Percentiles rank a stretch among this genome's conserved stretches.
Evolutionary conservation across 64 coral and sea anemone genomes (phyloP).

Genomic region (Porites australiensis): DNA sequence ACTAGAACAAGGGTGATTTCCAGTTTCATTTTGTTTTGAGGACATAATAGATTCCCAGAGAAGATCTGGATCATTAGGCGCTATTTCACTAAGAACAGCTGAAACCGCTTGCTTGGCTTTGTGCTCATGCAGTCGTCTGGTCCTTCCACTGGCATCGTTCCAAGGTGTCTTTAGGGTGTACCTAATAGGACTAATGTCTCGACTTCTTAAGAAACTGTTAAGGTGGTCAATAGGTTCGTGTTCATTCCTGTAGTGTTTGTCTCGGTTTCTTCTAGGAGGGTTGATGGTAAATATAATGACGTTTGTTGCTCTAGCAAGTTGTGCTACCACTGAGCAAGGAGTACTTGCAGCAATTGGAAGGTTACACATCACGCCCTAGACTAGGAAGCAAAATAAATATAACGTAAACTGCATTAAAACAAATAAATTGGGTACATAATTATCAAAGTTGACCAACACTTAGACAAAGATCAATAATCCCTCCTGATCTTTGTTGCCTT

Average conservation of each 20-base stretch:
- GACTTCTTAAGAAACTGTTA: slow-evolving; percentile 34
- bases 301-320: neutral
- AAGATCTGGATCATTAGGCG: slow-evolving; percentile 27
- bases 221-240: slow-evolving; percentile 33
- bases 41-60: slow-evolving; percentile 24
- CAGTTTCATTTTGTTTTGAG: neutral
- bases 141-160: slow-evolving; percentile 31
- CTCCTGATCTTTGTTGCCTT: too few species aligned
- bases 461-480: too few species aligned
- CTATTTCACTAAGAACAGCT: slow-evolving; percentile 48
- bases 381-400: neutral
- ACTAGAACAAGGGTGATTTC: neutral
- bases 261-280: neutral
- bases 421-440: too few species aligned
- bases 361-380: neutral
- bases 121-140: slow-evolving; percentile 25
- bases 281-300: slow-evolving; percentile 4
- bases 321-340: neutral
- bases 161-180: neutral
- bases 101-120: slow-evolving; percentile 52
- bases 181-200: slow-evolving; percentile 63
- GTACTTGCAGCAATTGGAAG: neutral
- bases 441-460: too few species aligned
- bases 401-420: too few species aligned
- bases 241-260: neutral